Percentiles rank a stretch among this genome's conserved stretches.
These are phyloP conservation scores for Poeciliopsis infans DNA, from an alignment of 2,797 vertebrate species.

Conservation along the genomic window DNA sequence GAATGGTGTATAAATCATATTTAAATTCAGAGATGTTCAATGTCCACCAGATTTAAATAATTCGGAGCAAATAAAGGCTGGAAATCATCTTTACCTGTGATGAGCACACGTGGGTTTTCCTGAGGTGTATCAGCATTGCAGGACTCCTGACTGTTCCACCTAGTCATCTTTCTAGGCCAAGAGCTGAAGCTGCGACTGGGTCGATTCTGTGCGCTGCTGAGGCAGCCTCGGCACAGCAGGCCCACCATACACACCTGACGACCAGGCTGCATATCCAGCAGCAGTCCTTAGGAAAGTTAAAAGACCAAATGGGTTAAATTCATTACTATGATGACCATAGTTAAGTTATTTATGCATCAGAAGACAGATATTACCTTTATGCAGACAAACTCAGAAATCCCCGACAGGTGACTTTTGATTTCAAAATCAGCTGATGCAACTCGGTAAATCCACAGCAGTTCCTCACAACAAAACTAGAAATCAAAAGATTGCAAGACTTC, in stretches of 20 bases:
- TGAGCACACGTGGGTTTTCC: constrained; percentile 77
- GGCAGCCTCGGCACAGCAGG: constrained; percentile 56
- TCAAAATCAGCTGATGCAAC: constrained; percentile 36
- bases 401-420: constrained; percentile 33
- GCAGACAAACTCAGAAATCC: constrained; percentile 43
- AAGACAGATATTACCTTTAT: constrained; percentile 50
- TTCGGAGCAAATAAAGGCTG: background rate
- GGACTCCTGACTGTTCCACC: constrained; percentile 65
- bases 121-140: constrained; percentile 33
- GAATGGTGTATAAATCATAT: constrained; percentile 30
- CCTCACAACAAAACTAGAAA: constrained; percentile 22
- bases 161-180: constrained; percentile 70
- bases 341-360: background rate
- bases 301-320: background rate
- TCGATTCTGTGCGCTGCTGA: constrained; percentile 37
- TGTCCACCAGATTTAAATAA: constrained; percentile 10
- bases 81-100: constrained; percentile 73
- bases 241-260: constrained; percentile 50
- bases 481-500: constrained; percentile 30
- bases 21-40: constrained; percentile 19
- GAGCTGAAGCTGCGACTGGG: constrained; percentile 52
- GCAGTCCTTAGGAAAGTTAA: constrained; percentile 39
- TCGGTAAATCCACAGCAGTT: constrained; percentile 29
- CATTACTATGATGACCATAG: background rate
- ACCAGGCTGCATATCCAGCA: constrained; percentile 66